Evolutionary conservation across 1,140 invertebrate species (phyloP).

Genomic region (Diprion similis): DNA sequence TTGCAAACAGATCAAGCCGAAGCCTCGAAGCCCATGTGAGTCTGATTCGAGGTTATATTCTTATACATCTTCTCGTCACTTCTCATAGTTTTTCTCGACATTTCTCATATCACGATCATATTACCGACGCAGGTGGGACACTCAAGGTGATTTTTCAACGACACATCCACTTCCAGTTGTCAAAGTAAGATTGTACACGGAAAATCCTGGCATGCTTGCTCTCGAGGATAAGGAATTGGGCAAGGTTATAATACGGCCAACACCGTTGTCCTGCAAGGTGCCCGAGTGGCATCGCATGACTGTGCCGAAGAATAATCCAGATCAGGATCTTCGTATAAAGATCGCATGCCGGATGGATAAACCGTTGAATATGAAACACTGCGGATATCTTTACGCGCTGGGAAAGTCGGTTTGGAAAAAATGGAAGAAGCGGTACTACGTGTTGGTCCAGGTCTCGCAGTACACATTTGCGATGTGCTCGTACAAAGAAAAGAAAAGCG

Average conservation of each 20-base stretch:
- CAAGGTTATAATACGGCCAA: conserved; percentile 90
- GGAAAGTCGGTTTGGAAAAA: conserved; percentile 99
- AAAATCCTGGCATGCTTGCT: conserved; percentile 96
- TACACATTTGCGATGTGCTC: conserved; percentile 99
- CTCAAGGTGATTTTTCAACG: conserved; percentile 98
- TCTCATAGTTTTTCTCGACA: neutral
- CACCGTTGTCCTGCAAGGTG: conserved; percentile 88
- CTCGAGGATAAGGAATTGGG: conserved; percentile 98
- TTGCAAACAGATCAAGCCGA: conserved; percentile 99
- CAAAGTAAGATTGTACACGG: conserved; percentile 97
- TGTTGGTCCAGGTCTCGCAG: conserved; percentile 98
- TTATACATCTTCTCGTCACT: neutral
- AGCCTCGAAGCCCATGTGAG: conserved; percentile 96
- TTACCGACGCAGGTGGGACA: conserved; percentile 81
- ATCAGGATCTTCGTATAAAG: conserved; percentile 96
- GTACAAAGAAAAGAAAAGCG: conserved; percentile 98
- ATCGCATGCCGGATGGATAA: conserved; percentile 99
- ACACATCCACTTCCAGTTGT: conserved; percentile 96
- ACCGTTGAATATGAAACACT: conserved; percentile 98
- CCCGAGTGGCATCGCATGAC: conserved; percentile 99
- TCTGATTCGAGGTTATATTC: conserved; percentile 29
- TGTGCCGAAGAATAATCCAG: conserved; percentile 91
- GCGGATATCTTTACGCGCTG: conserved; percentile 89
- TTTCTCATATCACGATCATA: conserved; percentile 1
- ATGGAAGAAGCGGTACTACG: conserved; percentile 99